Percentiles rank a stretch among this genome's conserved stretches.
Evolutionary conservation across 2,888 invertebrate genomes (phyloP).

Genomic region (Epinotia demarniana): DNA sequence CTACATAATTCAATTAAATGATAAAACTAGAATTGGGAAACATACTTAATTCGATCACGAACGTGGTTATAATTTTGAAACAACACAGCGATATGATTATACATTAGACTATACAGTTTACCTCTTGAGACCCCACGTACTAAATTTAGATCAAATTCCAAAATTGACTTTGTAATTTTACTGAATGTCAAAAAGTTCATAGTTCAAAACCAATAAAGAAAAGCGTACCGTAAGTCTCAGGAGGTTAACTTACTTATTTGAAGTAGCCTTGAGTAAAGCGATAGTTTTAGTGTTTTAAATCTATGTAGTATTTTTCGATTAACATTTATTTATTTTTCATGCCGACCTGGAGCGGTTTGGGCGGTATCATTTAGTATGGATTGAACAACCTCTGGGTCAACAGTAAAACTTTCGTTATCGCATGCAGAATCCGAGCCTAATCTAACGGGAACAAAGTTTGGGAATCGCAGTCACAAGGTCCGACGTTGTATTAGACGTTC

Average conservation of each 20-base stretch:
- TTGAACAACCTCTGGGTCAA: constrained; percentile 2
- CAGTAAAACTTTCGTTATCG: neutral
- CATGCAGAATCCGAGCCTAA: constrained; percentile 10
- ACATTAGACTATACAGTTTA: too few species aligned
- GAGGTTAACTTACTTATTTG: neutral
- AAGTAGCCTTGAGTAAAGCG: neutral
- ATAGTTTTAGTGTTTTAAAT: neutral
- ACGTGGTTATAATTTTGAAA: neutral
- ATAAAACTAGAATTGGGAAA: neutral
- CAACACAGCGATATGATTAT: neutral
- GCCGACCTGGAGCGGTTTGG: neutral
- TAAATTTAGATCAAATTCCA: too few species aligned
- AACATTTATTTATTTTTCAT: neutral
- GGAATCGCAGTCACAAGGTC: constrained; percentile 29
- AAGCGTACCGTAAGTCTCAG: too few species aligned
- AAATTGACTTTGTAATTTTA: too few species aligned
- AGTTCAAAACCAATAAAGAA: too few species aligned
- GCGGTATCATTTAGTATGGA: constrained; percentile 5
- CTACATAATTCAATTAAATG: constrained; percentile 1
- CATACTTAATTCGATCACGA: neutral
- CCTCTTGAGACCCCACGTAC: too few species aligned
- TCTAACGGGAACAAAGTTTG: constrained; percentile 21
- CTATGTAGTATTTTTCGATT: neutral
- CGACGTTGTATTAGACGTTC: constrained; percentile 14
- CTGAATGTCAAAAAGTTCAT: too few species aligned